A percentile compares a stretch with the other conserved stretches of the same genome.
These are phyloP conservation scores for Danio choprae DNA, from an alignment of 2,797 vertebrate genomes.

Conservation along the genomic window DNA sequence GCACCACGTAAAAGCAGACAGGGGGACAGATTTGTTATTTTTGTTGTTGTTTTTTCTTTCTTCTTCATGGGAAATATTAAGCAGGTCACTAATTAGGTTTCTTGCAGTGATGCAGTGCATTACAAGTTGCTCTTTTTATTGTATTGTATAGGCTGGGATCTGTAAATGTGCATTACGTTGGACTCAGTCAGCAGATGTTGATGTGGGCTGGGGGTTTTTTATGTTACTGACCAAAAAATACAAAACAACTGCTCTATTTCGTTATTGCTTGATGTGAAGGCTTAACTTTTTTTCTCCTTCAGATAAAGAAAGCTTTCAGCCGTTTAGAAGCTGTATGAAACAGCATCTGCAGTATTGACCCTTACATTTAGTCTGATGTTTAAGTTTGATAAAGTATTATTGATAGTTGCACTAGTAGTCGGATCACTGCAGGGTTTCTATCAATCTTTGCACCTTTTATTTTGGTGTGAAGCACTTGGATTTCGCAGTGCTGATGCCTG, in stretches of 20 bases:
- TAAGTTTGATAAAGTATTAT: constrained; percentile 33
- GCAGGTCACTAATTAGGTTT: not conserved
- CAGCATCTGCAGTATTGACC: not conserved
- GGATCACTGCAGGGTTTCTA: not conserved
- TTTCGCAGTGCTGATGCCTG: constrained; percentile 8
- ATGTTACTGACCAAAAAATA: not conserved
- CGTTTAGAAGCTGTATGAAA: not conserved
- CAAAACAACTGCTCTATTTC: not conserved
- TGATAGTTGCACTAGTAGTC: constrained; percentile 7
- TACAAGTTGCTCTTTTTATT: not conserved
- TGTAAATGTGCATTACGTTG: constrained; percentile 7
- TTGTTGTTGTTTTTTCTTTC: not conserved
- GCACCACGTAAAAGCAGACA: constrained; percentile 18
- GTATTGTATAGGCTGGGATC: not conserved
- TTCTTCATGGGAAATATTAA: not conserved
- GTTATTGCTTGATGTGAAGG: not conserved
- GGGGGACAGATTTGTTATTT: not conserved
- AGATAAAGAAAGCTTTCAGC: not conserved
- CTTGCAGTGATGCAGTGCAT: constrained; percentile 26
- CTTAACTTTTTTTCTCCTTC: not conserved
- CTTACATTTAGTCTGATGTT: constrained; percentile 39
- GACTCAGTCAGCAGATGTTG: not conserved
- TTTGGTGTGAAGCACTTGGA: not conserved
- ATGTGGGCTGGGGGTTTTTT: not conserved
- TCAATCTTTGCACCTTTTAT: not conserved